Evolutionary conservation across 1,140 invertebrate species (phyloP), one percentile per base, ranked within the genome.

Genomic region (Odontomachus brunneus): DNA sequence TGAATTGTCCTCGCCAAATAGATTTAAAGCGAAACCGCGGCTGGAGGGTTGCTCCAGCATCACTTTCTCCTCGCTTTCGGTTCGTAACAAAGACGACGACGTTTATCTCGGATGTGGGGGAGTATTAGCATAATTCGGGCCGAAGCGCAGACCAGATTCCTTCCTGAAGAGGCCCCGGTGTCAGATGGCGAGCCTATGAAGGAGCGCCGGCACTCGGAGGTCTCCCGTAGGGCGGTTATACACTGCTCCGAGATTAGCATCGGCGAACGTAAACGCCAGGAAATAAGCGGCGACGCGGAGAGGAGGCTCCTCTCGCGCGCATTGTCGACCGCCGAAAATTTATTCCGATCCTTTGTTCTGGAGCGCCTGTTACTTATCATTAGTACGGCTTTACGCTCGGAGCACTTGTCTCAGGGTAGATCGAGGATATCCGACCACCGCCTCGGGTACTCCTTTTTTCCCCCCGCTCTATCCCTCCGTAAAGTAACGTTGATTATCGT

Each of bases 61-160:
- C 24, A 57, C 75, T 57, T 57, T 55, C 22, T 44, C 44, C 33
- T 57, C 51, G 33, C 65, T 57, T 69, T 80, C 65, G 66, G 53
- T 48, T 80, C 75, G 51, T 38, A 48, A 80, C 63, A 73, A 85
- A 86, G 65, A 51, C 48, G 60, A 22, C 62, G 44, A 71, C 51
- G 74, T 73, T 82, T 80, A 84, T 83, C 66, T 53, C 73, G 67
- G 76, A 88, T 59, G 86, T 84, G 81, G 69, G 81, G 84, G 86
- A 82, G 84, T 85, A 91, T 92, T 91, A 91, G 90, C 86, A 91
- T 91, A 91, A 92, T 90, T 90, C 89, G 82, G 82, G 82, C 84
- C 83, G 87, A 74, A 83, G 66, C 71, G 60, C 82, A 60, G 75
- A 63, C 75, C 84, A 84, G 86, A 90, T 90, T 90, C 83, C 74